phyloP scores from a whole-genome alignment of 1,140 invertebrate genomes.

The Physella acuta region DNA sequence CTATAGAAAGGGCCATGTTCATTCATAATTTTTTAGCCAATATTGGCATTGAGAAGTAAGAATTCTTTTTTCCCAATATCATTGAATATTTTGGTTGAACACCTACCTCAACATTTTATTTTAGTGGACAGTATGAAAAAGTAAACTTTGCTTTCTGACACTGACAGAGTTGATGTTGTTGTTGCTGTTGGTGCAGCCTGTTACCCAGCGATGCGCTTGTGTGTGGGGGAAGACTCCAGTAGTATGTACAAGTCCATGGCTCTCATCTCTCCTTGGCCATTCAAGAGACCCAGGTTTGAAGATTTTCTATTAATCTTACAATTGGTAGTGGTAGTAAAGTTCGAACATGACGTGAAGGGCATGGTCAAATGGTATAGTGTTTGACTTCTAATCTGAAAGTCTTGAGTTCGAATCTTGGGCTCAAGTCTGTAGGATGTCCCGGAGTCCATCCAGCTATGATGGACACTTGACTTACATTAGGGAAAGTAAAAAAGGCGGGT shows the following conservation, averaged over 20 bases:
- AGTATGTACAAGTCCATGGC: conserved; percentile 28
- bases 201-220: conserved; percentile 26
- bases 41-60: conserved; percentile 28
- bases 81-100: not conserved
- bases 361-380: too few species aligned
- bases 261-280: conserved; percentile 30
- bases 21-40: conserved; percentile 30
- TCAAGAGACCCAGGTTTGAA: conserved; percentile 7
- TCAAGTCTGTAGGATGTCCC: too few species aligned
- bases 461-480: too few species aligned
- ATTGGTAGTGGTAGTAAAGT: too few species aligned
- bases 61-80: not conserved
- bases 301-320: too few species aligned
- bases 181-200: conserved; percentile 27
- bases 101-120: not conserved
- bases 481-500: too few species aligned
- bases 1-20: conserved; percentile 31
- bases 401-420: too few species aligned
- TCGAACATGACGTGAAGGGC: too few species aligned
- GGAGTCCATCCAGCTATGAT: too few species aligned
- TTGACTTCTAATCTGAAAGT: too few species aligned
- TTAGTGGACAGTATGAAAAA: not conserved
- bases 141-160: not conserved
- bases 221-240: conserved; percentile 7
- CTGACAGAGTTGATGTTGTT: conserved; percentile 30